Percentiles rank a stretch among this genome's conserved stretches.
phyloP scores from a whole-genome alignment of 2,797 vertebrate genomes.

The Crocidura indochinensis region DNA sequence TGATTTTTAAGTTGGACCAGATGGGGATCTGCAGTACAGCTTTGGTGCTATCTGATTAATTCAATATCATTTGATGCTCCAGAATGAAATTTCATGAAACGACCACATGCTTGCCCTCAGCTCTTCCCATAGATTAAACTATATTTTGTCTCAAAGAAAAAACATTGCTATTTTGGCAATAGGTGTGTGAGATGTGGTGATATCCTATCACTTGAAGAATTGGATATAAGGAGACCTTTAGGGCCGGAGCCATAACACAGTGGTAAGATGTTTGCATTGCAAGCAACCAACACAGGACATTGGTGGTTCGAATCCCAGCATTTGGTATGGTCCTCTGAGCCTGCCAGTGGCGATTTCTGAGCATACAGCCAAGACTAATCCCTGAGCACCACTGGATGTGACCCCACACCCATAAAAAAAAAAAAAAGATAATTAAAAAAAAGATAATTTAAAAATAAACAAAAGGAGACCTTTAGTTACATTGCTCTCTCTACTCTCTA shows the following conservation, averaged over 20 bases:
- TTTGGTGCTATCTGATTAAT: slow-evolving; percentile 11
- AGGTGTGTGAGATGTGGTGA: neutral
- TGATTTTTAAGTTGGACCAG: slow-evolving; percentile 62
- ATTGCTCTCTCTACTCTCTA: neutral
- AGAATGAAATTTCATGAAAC: slow-evolving; percentile 2
- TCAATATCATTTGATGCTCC: neutral
- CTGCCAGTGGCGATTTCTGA: too few relatives aligned
- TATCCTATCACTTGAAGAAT: neutral
- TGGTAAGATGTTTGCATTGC: too few relatives aligned
- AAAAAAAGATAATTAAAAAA: too few relatives aligned
- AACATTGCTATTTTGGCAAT: neutral
- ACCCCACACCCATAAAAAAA: too few relatives aligned
- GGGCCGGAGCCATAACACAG: too few relatives aligned
- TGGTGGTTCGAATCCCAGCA: too few relatives aligned
- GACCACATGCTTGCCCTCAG: neutral
- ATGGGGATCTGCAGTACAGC: neutral
- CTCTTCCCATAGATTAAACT: slow-evolving; percentile 23
- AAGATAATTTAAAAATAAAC: too few relatives aligned
- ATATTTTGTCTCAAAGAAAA: slow-evolving; percentile 10
- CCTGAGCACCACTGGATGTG: too few relatives aligned
- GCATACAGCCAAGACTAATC: too few relatives aligned
- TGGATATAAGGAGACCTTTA: neutral
- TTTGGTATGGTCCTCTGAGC: too few relatives aligned
- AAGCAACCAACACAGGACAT: too few relatives aligned
- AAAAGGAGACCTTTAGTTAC: neutral